Evolutionary conservation across 2,113 vertebrate genomes (phyloP).

Genomic region (Mastomys natalensis): DNA sequence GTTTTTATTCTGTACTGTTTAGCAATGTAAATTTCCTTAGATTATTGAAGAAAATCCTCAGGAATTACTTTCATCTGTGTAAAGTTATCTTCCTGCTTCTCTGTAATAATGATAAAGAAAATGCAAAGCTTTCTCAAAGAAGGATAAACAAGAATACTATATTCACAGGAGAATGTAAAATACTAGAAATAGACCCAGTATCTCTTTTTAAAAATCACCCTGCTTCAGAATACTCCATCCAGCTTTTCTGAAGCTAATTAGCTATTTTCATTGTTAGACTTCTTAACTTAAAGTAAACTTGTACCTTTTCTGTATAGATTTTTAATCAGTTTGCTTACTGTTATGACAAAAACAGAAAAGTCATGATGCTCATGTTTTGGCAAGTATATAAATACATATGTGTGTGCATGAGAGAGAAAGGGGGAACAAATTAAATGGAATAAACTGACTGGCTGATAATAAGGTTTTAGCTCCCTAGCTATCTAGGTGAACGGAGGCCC

Average conservation of each 20-base stretch:
- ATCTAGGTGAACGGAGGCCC: too few species aligned
- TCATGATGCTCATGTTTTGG: constrained; percentile 4
- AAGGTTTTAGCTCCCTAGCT: not conserved
- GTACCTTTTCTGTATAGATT: constrained; percentile 45
- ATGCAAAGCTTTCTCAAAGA: constrained; percentile 63
- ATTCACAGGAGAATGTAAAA: constrained; percentile 56
- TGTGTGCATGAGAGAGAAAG: not conserved
- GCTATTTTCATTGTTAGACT: constrained; percentile 44
- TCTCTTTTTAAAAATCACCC: not conserved
- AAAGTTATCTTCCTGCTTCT: constrained; percentile 58
- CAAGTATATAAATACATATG: too few species aligned
- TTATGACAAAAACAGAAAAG: constrained; percentile 50
- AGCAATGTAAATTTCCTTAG: constrained; percentile 58
- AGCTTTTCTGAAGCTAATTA: constrained; percentile 50
- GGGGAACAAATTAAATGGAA: constrained; percentile 5
- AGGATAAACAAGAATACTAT: constrained; percentile 26
- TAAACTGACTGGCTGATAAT: constrained; percentile 48
- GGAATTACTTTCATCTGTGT: constrained; percentile 43
- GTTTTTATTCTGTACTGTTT: constrained; percentile 50
- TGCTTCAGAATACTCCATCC: constrained; percentile 10
- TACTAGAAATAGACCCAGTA: not conserved
- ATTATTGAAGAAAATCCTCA: constrained; percentile 51
- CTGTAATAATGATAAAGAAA: constrained; percentile 64
- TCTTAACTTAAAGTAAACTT: constrained; percentile 54
- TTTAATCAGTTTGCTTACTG: constrained; percentile 20